A percentile compares a stretch with the other conserved stretches of the same genome.
These are phyloP conservation scores for Hylomyscus alleni DNA, from an alignment of 2,797 vertebrate genomes.

Conservation along the genomic window DNA sequence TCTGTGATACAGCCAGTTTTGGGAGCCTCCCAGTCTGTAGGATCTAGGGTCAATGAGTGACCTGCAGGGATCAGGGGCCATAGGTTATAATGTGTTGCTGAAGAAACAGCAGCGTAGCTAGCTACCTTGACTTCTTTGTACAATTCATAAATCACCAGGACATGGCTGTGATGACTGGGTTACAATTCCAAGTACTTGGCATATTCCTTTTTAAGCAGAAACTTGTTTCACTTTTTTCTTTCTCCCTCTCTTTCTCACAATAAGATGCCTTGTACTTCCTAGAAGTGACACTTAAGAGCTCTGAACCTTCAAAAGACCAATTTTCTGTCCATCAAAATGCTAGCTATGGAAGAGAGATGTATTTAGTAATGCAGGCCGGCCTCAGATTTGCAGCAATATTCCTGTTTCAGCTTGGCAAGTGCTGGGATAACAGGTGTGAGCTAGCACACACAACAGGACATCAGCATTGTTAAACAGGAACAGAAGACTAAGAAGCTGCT, in stretches of 20 bases:
- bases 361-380: background rate
- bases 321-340: conserved; percentile 2
- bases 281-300: conserved; percentile 59
- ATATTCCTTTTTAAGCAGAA: conserved; percentile 59
- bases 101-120: conserved; percentile 34
- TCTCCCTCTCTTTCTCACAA: conserved; percentile 44
- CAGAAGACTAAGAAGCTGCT: conserved; percentile 33
- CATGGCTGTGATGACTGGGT: background rate
- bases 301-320: conserved; percentile 54
- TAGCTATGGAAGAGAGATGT: background rate
- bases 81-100: conserved; percentile 34
- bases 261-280: conserved; percentile 28
- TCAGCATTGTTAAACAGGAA: conserved; percentile 37
- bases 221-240: conserved; percentile 47
- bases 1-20: background rate
- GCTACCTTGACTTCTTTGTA: conserved; percentile 20
- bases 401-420: background rate
- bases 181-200: conserved; percentile 45
- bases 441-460: background rate
- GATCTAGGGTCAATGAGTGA: background rate
- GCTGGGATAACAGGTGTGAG: background rate
- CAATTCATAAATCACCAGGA: conserved; percentile 31
- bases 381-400: background rate
- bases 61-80: too few species aligned
- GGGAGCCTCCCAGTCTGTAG: background rate